Percentiles rank a stretch among this genome's conserved stretches.
Evolutionary conservation across 2,113 vertebrate genomes (phyloP).

Genomic region (Mustelus asterias): DNA sequence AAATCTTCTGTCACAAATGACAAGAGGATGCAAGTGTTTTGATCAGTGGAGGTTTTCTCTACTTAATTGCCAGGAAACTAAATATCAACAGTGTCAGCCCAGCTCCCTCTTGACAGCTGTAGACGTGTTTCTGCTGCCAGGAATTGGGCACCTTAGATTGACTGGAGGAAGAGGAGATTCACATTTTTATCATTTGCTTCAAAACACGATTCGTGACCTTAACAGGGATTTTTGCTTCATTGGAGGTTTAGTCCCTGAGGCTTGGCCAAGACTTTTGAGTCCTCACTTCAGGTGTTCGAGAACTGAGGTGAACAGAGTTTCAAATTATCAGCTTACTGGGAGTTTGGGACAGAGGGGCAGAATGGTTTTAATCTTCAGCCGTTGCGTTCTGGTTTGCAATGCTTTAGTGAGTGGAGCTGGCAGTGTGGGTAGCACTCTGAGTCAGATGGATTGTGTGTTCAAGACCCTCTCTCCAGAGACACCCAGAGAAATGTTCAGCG

Average conservation of each 20-base stretch:
- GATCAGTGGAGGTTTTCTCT: neutral
- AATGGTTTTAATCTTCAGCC: neutral
- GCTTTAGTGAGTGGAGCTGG: neutral
- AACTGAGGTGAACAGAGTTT: neutral
- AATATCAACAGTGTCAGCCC: neutral
- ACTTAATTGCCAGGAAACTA: slow-evolving; percentile 14
- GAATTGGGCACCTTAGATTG: neutral
- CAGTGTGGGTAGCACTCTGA: neutral
- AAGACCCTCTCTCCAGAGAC: neutral
- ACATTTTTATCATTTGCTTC: neutral
- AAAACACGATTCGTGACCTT: neutral
- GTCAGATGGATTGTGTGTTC: neutral
- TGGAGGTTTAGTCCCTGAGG: neutral
- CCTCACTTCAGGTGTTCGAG: neutral
- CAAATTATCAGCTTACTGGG: neutral
- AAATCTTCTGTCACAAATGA: neutral
- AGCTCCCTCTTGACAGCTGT: neutral
- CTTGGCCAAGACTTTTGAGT: neutral
- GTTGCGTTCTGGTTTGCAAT: neutral
- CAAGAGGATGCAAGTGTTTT: neutral
- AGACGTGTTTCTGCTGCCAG: neutral
- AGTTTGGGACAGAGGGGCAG: neutral
- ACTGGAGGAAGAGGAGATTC: neutral
- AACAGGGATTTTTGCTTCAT: neutral
- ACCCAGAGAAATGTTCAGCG: neutral